These are phyloP conservation scores for Orthosia gracilis DNA, from an alignment of 2,888 invertebrate species.

Conservation along the genomic window DNA sequence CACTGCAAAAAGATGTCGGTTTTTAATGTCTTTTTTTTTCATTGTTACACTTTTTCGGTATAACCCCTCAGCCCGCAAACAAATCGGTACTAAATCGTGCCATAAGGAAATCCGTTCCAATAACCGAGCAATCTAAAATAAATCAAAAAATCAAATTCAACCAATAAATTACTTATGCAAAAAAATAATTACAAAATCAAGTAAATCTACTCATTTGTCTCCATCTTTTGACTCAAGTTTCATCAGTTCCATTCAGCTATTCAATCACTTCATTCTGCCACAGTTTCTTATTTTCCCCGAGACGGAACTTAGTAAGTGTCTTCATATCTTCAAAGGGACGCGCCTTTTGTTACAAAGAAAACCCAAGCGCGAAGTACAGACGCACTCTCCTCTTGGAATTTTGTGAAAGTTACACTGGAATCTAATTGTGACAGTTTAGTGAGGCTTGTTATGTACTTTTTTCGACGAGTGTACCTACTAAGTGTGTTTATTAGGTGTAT, in stretches of 20 bases:
- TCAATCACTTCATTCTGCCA: slow-evolving; percentile 59
- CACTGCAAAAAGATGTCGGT: too few species aligned
- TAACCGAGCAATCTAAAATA: too few species aligned
- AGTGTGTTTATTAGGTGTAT: too few species aligned
- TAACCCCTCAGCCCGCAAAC: too few species aligned
- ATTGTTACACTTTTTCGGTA: too few species aligned
- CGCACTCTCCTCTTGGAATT: slow-evolving; percentile 39
- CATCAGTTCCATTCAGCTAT: slow-evolving; percentile 56
- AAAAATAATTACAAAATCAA: too few species aligned
- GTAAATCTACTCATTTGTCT: slow-evolving; percentile 15
- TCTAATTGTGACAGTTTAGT: slow-evolving; percentile 50
- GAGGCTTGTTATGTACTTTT: neutral
- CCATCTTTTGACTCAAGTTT: slow-evolving; percentile 30
- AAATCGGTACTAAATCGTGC: too few species aligned
- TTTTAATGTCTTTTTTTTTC: too few species aligned
- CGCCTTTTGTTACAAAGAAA: slow-evolving; percentile 60
- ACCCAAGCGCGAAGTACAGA: slow-evolving; percentile 29
- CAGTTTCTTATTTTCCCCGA: slow-evolving; percentile 57
- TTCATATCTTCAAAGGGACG: slow-evolving; percentile 65
- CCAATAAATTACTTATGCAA: too few species aligned
- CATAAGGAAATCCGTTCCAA: too few species aligned
- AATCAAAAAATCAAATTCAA: too few species aligned
- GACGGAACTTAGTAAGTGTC: slow-evolving; percentile 59
- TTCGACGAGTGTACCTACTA: neutral
- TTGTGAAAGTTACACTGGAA: slow-evolving; percentile 46